Evolutionary conservation across 2,888 invertebrate genomes (phyloP), one percentile per base, ranked within the genome.

Genomic region (Clistopyga incitator): DNA sequence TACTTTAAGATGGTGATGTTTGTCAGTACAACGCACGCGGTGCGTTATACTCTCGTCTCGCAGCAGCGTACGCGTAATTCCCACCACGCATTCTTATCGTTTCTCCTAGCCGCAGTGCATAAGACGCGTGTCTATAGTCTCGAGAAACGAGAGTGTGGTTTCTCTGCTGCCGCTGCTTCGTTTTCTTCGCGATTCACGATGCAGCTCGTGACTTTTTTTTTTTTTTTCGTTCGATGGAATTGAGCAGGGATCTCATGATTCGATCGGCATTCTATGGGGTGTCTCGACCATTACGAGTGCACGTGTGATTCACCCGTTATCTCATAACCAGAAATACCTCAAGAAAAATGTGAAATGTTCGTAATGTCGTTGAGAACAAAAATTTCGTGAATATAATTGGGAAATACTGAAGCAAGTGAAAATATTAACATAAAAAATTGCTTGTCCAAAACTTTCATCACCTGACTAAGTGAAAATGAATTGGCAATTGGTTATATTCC

Each of bases 241-340:
- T 64, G 52, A 25, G 18, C 29, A 34, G 42, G 20, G 64, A 64
- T n/a, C 56, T 42, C 59, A 50, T 75, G 50, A 59, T 75, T 68
- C 65, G 79, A 79, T 74, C 67, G 67, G 4, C 64, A 54, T 67
- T 79, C 74, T 61, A 68, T 61, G 42, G 52, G 65, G 78, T 65
- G 65, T 72, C 56, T n/a, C 70, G 56, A 78, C 74, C 78, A 68
- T 82, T 68, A 67, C 23, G 18, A 13, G 8, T 1, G 10, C 10
- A 38, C 38, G 38, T 38, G 38, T 10, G 38, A 38, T 38, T 8
- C 10, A 38, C 10, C n/a, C n/a, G 34, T 61, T 61, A 34, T 34
- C 61, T 18, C 18, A 50, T 50, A 50, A 20, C 18, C 3, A 20
- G 2, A 8, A 29, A 50, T 59, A 38, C 10, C 38, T 10, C 38